A percentile compares a stretch with the other conserved stretches of the same genome.
These are phyloP conservation scores for Drosophila bocki DNA, from an alignment of 1,140 invertebrate genomes.

Conservation along the genomic window DNA sequence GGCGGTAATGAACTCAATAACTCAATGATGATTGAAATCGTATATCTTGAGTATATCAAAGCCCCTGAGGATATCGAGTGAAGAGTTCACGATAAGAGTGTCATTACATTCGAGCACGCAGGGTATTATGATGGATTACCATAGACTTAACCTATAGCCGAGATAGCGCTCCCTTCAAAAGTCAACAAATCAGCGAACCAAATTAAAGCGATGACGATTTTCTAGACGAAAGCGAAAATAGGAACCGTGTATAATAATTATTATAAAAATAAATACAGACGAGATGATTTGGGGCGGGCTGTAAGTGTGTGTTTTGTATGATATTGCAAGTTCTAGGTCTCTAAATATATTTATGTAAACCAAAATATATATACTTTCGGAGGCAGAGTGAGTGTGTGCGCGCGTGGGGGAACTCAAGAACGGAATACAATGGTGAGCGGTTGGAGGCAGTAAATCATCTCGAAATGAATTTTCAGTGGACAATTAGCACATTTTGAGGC, in stretches of 20 bases:
- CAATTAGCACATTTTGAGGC: slow-evolving; percentile 44
- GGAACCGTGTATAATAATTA: slow-evolving; percentile 36
- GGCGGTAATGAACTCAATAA: slow-evolving; percentile 8
- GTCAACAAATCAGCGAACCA: slow-evolving; percentile 18
- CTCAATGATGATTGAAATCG: slow-evolving; percentile 36
- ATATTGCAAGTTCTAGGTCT: slow-evolving; percentile 54
- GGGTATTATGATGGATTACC: slow-evolving; percentile 65
- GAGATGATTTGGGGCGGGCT: slow-evolving; percentile 7
- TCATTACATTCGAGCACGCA: slow-evolving; percentile 50
- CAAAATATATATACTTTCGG: slow-evolving; percentile 5
- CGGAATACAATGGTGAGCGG: slow-evolving; percentile 27
- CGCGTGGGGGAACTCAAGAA: slow-evolving; percentile 35
- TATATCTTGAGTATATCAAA: slow-evolving; percentile 21
- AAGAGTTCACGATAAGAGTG: slow-evolving; percentile 45
- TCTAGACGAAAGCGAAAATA: slow-evolving; percentile 34
- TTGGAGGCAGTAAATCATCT: slow-evolving; percentile 14
- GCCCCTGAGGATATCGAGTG: slow-evolving; percentile 51
- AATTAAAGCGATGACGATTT: slow-evolving; percentile 32
- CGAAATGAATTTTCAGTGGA: slow-evolving; percentile 11
- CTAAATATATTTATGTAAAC: slow-evolving; percentile 52
- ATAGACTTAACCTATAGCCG: slow-evolving; percentile 17
- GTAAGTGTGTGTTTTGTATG: slow-evolving; percentile 23
- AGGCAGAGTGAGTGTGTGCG: neutral
- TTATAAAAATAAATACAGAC: slow-evolving; percentile 47
- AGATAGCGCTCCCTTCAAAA: slow-evolving; percentile 30